phyloP scores from a whole-genome alignment of 2,888 invertebrate species.

The Melipona bicolor region DNA sequence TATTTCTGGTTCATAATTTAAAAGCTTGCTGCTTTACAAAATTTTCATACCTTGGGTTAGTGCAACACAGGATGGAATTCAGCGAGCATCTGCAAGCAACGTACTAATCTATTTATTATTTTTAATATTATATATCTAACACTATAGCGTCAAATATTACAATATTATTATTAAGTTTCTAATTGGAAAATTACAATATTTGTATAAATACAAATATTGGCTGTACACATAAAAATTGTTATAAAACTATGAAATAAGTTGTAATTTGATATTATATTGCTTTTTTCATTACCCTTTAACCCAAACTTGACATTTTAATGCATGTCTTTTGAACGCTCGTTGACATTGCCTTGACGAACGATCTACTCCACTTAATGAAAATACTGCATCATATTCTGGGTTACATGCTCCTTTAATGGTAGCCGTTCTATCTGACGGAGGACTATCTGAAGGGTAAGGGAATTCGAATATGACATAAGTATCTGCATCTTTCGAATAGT shows the following conservation, averaged over 20 bases:
- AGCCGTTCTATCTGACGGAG: slow-evolving; percentile 90
- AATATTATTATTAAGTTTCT: background rate
- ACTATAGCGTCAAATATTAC: background rate
- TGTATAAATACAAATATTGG: background rate
- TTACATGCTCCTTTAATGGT: slow-evolving; percentile 94
- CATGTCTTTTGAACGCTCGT: slow-evolving; percentile 94
- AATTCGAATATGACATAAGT: slow-evolving; percentile 97
- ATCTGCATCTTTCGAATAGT: slow-evolving; percentile 95
- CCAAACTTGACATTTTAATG: slow-evolving; percentile 95
- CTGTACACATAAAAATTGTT: background rate
- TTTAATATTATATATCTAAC: slow-evolving; percentile 26
- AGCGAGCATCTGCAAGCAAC: slow-evolving; percentile 84
- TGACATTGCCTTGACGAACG: slow-evolving; percentile 92
- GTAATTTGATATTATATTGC: slow-evolving; percentile 42
- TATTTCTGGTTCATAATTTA: slow-evolving; percentile 26
- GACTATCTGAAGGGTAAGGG: slow-evolving; percentile 93
- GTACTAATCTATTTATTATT: slow-evolving; percentile 78
- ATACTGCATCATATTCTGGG: slow-evolving; percentile 94
- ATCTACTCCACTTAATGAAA: slow-evolving; percentile 89
- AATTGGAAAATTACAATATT: slow-evolving; percentile 10
- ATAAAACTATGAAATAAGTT: slow-evolving; percentile 17
- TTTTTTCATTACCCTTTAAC: slow-evolving; percentile 91
- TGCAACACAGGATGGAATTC: slow-evolving; percentile 84
- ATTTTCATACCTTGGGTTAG: slow-evolving; percentile 82
- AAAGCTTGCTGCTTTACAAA: slow-evolving; percentile 54